A percentile compares a stretch with the other conserved stretches of the same genome.
phyloP scores from a whole-genome alignment of 2,888 invertebrate genomes.

The Trichogramma evanescens region DNA sequence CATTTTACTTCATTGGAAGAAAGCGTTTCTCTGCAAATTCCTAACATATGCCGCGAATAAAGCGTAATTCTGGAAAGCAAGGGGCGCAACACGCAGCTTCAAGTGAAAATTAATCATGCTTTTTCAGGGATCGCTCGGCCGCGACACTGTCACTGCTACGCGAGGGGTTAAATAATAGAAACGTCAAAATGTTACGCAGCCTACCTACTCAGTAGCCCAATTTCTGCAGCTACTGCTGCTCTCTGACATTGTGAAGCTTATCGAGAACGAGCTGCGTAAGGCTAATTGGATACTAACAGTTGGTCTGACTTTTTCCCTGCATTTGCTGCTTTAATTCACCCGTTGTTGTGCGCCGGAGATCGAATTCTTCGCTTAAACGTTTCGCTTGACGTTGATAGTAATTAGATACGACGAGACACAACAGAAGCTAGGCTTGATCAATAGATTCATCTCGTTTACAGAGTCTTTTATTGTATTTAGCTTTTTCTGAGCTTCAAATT shows the following conservation, averaged over 20 bases:
- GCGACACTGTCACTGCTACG: slow-evolving; percentile 12
- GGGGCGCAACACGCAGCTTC: neutral
- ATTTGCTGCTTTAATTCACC: slow-evolving; percentile 9
- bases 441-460: no score
- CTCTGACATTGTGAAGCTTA: slow-evolving; percentile 45
- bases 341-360: slow-evolving; percentile 21
- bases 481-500: no score
- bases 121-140: slow-evolving; percentile 13
- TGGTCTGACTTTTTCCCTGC: slow-evolving; percentile 34
- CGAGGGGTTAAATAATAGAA: slow-evolving; percentile 27
- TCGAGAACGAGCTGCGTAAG: slow-evolving; percentile 34
- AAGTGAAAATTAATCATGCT: slow-evolving; percentile 16
- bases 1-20: no score
- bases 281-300: slow-evolving; percentile 47
- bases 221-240: neutral
- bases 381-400: no score
- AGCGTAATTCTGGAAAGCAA: slow-evolving; percentile 2
- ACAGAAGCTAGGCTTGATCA: no score
- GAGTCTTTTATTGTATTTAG: no score
- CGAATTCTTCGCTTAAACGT: neutral
- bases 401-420: no score
- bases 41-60: neutral
- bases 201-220: slow-evolving; percentile 26
- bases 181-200: slow-evolving; percentile 34
- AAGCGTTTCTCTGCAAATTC: no score